Evolutionary conservation across 2,888 invertebrate genomes (phyloP).

Genomic region (Bruchidius siliquastri): DNA sequence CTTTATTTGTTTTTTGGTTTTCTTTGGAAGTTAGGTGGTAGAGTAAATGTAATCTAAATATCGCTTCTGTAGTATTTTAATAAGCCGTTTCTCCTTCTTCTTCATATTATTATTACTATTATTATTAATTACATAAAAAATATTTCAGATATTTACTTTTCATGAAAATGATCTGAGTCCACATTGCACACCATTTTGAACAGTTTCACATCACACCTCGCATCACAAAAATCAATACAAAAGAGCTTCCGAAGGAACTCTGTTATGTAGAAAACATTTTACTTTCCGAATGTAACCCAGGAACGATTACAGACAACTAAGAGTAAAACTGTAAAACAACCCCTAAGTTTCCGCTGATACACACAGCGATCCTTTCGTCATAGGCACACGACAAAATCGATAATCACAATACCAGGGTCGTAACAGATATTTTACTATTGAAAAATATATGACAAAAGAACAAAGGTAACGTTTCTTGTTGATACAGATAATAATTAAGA

Average conservation of each 20-base stretch:
- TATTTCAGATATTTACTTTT: conserved; percentile 1
- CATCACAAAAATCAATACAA: background rate
- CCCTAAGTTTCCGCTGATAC: background rate
- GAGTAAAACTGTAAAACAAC: background rate
- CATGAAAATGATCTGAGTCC: background rate
- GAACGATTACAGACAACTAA: background rate
- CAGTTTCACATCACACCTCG: background rate
- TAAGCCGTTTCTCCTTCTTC: no score
- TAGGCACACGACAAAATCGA: background rate
- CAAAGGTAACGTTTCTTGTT: no score
- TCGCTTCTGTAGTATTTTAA: no score
- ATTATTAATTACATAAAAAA: no score
- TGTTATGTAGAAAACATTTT: background rate
- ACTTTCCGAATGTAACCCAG: background rate
- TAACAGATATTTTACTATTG: background rate
- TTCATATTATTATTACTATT: background rate
- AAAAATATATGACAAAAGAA: no score
- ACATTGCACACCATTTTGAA: conserved; percentile 27
- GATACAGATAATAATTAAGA: no score
- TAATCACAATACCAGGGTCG: background rate
- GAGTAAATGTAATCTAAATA: no score
- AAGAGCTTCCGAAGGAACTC: background rate
- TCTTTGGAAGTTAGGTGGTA: no score
- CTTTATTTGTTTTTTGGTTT: no score
- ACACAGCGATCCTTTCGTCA: background rate